Percentiles rank a stretch among this genome's conserved stretches.
phyloP scores from a whole-genome alignment of 2,888 invertebrate genomes.

The Cheilosia pagana region DNA sequence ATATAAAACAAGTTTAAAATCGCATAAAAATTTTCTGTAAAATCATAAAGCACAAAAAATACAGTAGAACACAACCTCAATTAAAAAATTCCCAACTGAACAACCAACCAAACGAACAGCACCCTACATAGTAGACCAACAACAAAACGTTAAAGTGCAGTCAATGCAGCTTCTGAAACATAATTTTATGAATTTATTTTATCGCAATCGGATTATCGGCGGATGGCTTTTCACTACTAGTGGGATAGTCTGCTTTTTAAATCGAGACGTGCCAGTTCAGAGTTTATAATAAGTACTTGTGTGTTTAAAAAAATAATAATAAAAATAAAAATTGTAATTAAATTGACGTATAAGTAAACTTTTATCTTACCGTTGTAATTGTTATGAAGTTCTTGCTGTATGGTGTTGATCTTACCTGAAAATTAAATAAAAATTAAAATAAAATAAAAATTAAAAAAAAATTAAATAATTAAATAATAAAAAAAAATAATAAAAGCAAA shows the following conservation, averaged over 20 bases:
- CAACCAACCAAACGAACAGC: too few relatives aligned
- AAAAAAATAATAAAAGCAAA: constrained; percentile 16
- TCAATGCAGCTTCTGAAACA: constrained; percentile 54
- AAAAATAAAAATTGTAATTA: not conserved
- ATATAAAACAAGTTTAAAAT: too few relatives aligned
- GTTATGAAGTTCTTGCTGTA: constrained; percentile 74
- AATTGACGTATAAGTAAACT: constrained; percentile 26
- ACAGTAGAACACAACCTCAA: too few relatives aligned
- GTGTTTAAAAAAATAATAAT: not conserved
- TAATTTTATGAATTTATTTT: constrained; percentile 25
- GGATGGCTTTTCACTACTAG: constrained; percentile 4
- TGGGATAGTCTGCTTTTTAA: not conserved
- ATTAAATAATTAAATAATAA: constrained; percentile 33
- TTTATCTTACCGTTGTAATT: constrained; percentile 72
- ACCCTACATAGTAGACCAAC: too few relatives aligned
- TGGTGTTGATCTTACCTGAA: constrained; percentile 74
- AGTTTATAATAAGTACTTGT: not conserved
- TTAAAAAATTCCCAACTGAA: too few relatives aligned
- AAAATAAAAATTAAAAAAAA: constrained; percentile 20
- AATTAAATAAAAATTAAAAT: constrained; percentile 32
- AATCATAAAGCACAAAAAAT: too few relatives aligned
- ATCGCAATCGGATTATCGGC: constrained; percentile 19
- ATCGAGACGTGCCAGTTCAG: not conserved
- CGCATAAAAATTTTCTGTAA: too few relatives aligned
- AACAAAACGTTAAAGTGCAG: constrained; percentile 10